Percentiles rank a stretch among this genome's conserved stretches.
Conservation (phyloP, 2,113 vertebrate genomes). For the Eidolon helvum region DNA sequence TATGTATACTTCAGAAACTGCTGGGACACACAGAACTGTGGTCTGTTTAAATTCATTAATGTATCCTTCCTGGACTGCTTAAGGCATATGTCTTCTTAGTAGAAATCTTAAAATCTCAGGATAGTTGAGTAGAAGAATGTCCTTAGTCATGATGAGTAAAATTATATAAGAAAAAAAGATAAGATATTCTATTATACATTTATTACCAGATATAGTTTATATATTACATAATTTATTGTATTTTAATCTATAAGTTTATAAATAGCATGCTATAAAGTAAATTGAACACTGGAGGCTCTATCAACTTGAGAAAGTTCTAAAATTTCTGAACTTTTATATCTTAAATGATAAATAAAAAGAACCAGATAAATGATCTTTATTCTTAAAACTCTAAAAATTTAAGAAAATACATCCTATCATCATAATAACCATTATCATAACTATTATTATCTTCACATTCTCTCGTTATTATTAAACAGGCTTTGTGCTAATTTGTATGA, state of each 20-base stretch:
- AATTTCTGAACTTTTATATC: background rate
- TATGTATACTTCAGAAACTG: conserved; percentile 15
- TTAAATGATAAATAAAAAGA: background rate
- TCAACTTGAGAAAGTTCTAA: background rate
- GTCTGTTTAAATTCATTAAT: conserved; percentile 28
- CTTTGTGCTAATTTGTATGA: background rate
- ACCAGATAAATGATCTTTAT: background rate
- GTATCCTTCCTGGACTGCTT: background rate
- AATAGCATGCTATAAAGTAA: background rate
- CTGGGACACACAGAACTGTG: background rate
- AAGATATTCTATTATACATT: background rate
- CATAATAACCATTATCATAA: background rate
- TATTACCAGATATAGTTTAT: background rate
- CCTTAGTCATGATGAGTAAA: background rate
- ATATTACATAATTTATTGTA: background rate
- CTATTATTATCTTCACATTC: background rate
- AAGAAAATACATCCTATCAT: background rate
- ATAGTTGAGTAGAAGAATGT: background rate
- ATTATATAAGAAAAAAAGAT: background rate
- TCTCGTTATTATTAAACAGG: background rate
- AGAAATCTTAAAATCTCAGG: conserved; percentile 27
- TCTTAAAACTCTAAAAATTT: background rate
- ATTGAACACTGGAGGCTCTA: background rate
- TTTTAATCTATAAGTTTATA: background rate
- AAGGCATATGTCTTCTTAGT: conserved; percentile 28